These are phyloP conservation scores for Coracopsis vasa DNA, from an alignment of 2,113 vertebrate genomes.

Conservation along the genomic window DNA sequence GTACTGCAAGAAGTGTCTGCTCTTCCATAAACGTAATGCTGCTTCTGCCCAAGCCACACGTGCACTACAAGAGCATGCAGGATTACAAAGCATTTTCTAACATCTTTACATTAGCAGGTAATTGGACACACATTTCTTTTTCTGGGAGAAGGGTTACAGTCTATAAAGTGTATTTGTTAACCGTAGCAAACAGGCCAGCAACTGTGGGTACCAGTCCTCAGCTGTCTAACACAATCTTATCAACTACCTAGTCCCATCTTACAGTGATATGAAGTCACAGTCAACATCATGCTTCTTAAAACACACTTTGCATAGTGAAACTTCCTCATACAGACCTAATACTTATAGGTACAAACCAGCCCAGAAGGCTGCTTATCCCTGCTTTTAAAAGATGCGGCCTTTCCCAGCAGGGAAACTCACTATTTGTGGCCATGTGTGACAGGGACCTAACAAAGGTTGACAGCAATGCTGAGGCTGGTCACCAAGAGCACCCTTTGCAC, in stretches of 20 bases:
- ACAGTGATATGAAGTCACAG: not conserved
- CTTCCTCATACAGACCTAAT: not conserved
- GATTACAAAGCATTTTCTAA: not conserved
- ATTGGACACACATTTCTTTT: not conserved
- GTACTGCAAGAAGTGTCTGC: not conserved
- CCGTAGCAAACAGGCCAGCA: not conserved
- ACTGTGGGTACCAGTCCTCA: not conserved
- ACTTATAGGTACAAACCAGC: not conserved
- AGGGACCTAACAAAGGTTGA: not conserved
- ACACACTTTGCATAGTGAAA: not conserved
- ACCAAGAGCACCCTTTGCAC: not conserved
- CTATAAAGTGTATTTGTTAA: not conserved
- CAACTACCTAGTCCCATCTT: not conserved
- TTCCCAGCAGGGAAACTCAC: not conserved
- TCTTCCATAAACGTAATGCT: not conserved
- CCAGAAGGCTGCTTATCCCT: not conserved
- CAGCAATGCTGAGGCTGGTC: not conserved
- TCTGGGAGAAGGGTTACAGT: not conserved
- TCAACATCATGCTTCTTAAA: not conserved
- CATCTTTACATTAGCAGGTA: not conserved
- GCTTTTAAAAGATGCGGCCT: accelerated
- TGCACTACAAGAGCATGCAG: not conserved
- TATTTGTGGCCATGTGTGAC: accelerated
- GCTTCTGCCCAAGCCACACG: not conserved
- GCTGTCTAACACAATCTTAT: accelerated